Conservation (phyloP, 2,888 invertebrate genomes). For the Cylindroiulus punctatus region DNA sequence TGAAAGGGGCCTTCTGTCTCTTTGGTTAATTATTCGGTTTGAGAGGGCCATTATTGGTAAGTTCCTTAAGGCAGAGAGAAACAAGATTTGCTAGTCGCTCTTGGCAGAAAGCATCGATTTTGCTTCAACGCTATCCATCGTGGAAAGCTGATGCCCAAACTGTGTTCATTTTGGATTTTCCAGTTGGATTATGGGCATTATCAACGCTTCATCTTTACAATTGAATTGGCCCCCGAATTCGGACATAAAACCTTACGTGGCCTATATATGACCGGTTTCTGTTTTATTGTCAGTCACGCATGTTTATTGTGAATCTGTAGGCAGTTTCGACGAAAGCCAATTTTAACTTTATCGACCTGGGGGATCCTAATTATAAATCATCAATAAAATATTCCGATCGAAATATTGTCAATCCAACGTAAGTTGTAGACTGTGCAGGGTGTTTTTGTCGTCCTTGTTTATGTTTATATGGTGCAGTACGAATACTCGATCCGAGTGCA, state of each 20-base stretch:
- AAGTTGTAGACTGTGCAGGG: neutral
- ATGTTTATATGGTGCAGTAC: too few relatives aligned
- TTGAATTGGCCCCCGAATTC: slow-evolving; percentile 23
- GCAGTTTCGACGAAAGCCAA: neutral
- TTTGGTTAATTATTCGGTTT: slow-evolving; percentile 19
- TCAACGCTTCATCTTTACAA: slow-evolving; percentile 20
- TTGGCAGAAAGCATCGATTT: neutral
- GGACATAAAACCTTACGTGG: slow-evolving; percentile 1
- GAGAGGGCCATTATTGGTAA: neutral
- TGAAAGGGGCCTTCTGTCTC: neutral
- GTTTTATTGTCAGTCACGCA: neutral
- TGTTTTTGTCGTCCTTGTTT: neutral
- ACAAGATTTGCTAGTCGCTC: neutral
- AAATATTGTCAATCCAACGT: neutral
- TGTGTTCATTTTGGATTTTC: slow-evolving; percentile 36
- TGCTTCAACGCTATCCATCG: neutral
- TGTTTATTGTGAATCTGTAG: neutral
- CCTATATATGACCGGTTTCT: neutral
- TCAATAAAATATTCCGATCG: neutral
- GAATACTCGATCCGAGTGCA: too few relatives aligned
- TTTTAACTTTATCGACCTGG: neutral
- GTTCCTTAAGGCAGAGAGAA: neutral
- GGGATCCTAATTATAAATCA: slow-evolving; percentile 19
- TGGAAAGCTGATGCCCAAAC: neutral
- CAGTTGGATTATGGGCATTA: neutral